Evolutionary conservation across 2,113 vertebrate genomes (phyloP).

Genomic region (Esox niger): DNA sequence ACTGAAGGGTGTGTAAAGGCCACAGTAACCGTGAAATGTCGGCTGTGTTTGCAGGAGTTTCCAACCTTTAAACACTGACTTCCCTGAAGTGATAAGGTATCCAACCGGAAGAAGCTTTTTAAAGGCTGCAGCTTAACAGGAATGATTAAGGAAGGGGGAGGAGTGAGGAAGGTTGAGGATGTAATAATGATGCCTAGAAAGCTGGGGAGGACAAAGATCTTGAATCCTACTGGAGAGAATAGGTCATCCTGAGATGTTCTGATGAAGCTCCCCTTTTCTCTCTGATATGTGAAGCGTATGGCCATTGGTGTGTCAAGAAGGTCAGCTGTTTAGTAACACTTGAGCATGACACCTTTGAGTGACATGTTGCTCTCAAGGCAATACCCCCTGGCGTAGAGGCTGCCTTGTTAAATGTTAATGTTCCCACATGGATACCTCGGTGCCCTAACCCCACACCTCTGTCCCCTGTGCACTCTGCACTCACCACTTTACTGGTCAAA

Average conservation of each 20-base stretch:
- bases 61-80: slow-evolving; percentile 47
- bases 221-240: no score
- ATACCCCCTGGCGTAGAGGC: slow-evolving; percentile 11
- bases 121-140: neutral
- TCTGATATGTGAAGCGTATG: neutral
- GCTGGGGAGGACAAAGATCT: neutral
- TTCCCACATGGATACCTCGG: slow-evolving; percentile 64
- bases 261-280: neutral
- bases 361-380: slow-evolving; percentile 55
- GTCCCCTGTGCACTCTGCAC: no score
- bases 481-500: no score
- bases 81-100: slow-evolving; percentile 39
- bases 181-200: neutral
- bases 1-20: slow-evolving; percentile 12
- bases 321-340: slow-evolving; percentile 52
- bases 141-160: neutral
- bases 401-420: slow-evolving; percentile 61
- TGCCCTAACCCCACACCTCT: slow-evolving; percentile 1
- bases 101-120: slow-evolving; percentile 23
- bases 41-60: slow-evolving; percentile 58
- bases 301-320: slow-evolving; percentile 34
- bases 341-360: slow-evolving; percentile 56
- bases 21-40: slow-evolving; percentile 56
- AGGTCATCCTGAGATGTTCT: no score
- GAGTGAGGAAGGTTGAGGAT: neutral